phyloP scores from a whole-genome alignment of 2,113 vertebrate species.

The Lontra canadensis region DNA sequence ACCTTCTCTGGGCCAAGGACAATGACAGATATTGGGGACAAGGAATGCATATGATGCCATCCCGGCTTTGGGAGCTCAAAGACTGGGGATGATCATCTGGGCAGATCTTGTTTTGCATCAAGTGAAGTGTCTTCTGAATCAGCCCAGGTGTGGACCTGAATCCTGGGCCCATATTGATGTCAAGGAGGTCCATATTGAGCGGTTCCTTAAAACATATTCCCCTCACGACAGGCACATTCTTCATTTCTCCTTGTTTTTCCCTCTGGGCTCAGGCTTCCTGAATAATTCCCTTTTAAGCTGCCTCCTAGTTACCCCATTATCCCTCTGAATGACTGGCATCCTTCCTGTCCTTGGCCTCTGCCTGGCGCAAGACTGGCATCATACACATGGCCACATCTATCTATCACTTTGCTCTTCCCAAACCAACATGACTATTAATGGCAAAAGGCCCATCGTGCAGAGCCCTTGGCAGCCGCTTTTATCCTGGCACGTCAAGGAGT shows the following conservation, averaged over 20 bases:
- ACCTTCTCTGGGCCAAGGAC: neutral
- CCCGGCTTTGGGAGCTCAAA: neutral
- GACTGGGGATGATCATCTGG: neutral
- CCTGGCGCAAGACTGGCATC: neutral
- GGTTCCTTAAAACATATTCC: neutral
- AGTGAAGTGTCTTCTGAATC: neutral
- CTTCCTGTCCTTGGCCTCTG: neutral
- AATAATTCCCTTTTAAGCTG: neutral
- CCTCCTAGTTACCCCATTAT: neutral
- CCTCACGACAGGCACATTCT: neutral
- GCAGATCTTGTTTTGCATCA: neutral
- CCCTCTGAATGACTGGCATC: neutral
- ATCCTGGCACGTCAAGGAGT: slow-evolving; percentile 80
- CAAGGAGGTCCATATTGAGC: neutral
- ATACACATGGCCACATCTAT: neutral
- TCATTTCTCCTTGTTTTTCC: neutral
- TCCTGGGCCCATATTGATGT: neutral
- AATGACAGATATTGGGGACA: neutral
- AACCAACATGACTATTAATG: slow-evolving; percentile 59
- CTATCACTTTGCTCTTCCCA: slow-evolving; percentile 63
- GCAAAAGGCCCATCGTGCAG: slow-evolving; percentile 55
- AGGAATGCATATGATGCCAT: neutral
- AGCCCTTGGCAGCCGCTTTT: slow-evolving; percentile 74
- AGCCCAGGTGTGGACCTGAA: neutral
- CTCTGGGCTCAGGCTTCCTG: neutral